A percentile compares a stretch with the other conserved stretches of the same genome.
Evolutionary conservation across 1,140 invertebrate species (phyloP).

Genomic region (Zaprionus taronus): DNA sequence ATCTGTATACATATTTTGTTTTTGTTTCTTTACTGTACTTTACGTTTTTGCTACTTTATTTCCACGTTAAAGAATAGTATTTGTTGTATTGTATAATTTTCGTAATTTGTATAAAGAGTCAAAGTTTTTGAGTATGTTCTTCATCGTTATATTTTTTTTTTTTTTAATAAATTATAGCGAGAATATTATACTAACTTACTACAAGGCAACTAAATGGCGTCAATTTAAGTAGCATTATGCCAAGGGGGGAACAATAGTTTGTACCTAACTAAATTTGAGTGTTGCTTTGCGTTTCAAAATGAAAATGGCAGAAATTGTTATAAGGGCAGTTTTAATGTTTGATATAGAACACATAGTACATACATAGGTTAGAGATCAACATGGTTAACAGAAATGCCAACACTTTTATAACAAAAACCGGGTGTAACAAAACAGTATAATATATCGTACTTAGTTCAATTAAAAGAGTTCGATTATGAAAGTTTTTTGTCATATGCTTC

Average conservation of each 20-base stretch:
- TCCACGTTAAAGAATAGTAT: constrained; percentile 70
- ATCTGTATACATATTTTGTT: constrained; percentile 38
- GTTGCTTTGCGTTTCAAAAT: constrained; percentile 22
- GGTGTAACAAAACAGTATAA: constrained; percentile 65
- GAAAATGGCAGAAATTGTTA: constrained; percentile 67
- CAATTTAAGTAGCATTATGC: constrained; percentile 62
- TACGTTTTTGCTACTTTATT: constrained; percentile 56
- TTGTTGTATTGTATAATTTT: constrained; percentile 66
- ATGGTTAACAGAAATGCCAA: constrained; percentile 38
- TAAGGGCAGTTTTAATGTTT: constrained; percentile 58
- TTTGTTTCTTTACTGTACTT: constrained; percentile 33
- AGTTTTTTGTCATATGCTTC: constrained; percentile 23
- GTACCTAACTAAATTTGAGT: constrained; percentile 48
- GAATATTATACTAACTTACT: constrained; percentile 74
- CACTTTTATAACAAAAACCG: constrained; percentile 57
- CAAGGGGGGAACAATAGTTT: constrained; percentile 43
- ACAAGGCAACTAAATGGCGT: constrained; percentile 84
- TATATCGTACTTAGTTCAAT: constrained; percentile 23
- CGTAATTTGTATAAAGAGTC: constrained; percentile 52
- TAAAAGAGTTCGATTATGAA: constrained; percentile 11
- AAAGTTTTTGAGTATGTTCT: constrained; percentile 41
- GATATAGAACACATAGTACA: constrained; percentile 35
- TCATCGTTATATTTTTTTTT: constrained; percentile 14
- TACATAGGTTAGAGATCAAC: constrained; percentile 37
- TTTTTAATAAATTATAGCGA: constrained; percentile 59